phyloP scores from a whole-genome alignment of 2,888 invertebrate species.

The Crioceris asparagi region DNA sequence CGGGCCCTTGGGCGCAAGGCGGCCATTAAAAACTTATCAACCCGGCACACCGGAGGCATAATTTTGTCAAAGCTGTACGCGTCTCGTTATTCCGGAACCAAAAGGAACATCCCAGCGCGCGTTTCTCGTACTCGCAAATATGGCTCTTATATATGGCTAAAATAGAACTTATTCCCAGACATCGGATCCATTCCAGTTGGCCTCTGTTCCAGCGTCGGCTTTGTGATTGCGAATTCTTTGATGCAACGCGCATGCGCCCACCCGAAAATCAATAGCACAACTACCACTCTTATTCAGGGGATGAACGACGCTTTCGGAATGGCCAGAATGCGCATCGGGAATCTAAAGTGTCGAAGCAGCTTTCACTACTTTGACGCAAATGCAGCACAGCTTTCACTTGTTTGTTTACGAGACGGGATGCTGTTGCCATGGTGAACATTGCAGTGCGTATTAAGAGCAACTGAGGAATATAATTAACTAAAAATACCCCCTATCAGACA shows the following conservation, averaged over 20 bases:
- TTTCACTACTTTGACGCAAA: constrained; percentile 14
- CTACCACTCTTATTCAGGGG: constrained; percentile 23
- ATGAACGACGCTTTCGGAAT: constrained; percentile 19
- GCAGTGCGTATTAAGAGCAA: too few species aligned
- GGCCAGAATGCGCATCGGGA: neutral
- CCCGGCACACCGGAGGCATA: constrained; percentile 26
- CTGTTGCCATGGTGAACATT: too few species aligned
- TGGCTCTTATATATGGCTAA: too few species aligned
- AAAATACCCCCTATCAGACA: too few species aligned
- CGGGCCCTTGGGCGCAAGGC: constrained; percentile 7
- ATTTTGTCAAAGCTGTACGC: constrained; percentile 38
- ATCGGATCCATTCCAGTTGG: too few species aligned
- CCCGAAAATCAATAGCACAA: constrained; percentile 29
- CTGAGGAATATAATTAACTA: too few species aligned
- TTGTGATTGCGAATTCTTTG: constrained; percentile 38
- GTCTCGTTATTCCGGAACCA: constrained; percentile 13
- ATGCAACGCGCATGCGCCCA: constrained; percentile 23
- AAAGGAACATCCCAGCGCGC: constrained; percentile 8
- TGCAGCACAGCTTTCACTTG: constrained; percentile 15
- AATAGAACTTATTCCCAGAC: too few species aligned
- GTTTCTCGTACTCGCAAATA: neutral
- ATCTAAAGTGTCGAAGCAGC: neutral
- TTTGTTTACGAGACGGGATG: too few species aligned
- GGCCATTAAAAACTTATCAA: constrained; percentile 25
- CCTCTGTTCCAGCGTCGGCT: too few species aligned